Evolutionary conservation across 2,888 invertebrate species (phyloP).

Genomic region (Ormyrus labotus): DNA sequence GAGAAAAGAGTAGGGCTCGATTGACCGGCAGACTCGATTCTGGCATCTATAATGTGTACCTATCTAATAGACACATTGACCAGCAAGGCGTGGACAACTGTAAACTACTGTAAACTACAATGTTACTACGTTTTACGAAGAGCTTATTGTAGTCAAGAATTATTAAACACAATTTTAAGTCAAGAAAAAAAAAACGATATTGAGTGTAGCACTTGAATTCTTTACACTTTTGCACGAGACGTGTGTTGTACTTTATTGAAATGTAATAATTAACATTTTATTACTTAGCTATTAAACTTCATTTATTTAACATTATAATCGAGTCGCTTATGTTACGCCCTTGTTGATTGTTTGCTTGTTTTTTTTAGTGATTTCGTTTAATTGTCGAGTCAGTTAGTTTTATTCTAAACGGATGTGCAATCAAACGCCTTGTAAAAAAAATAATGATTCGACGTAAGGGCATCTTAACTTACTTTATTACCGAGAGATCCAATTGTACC

Average conservation of each 20-base stretch:
- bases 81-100: slow-evolving; percentile 70
- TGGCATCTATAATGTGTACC: slow-evolving; percentile 66
- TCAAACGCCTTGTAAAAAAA: slow-evolving; percentile 46
- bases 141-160: slow-evolving; percentile 75
- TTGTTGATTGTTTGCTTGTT: slow-evolving; percentile 59
- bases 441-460: slow-evolving; percentile 21
- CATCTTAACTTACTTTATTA: slow-evolving; percentile 18
- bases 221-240: slow-evolving; percentile 76
- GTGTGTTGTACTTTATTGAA: slow-evolving; percentile 74
- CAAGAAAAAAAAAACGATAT: slow-evolving; percentile 67
- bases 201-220: slow-evolving; percentile 75
- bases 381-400: slow-evolving; percentile 2
- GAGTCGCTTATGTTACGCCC: slow-evolving; percentile 68
- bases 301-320: slow-evolving; percentile 72
- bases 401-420: slow-evolving; percentile 51
- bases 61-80: slow-evolving; percentile 70
- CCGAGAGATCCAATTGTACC: not conserved
- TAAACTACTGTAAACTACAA: slow-evolving; percentile 76
- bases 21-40: slow-evolving; percentile 62
- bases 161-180: slow-evolving; percentile 72
- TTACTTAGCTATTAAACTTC: slow-evolving; percentile 74
- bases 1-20: not conserved
- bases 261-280: slow-evolving; percentile 75
- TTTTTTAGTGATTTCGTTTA: slow-evolving; percentile 37
- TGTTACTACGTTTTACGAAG: slow-evolving; percentile 76